These are phyloP conservation scores for Andricus grossulariae DNA, from an alignment of 1,140 invertebrate genomes.

Conservation along the genomic window DNA sequence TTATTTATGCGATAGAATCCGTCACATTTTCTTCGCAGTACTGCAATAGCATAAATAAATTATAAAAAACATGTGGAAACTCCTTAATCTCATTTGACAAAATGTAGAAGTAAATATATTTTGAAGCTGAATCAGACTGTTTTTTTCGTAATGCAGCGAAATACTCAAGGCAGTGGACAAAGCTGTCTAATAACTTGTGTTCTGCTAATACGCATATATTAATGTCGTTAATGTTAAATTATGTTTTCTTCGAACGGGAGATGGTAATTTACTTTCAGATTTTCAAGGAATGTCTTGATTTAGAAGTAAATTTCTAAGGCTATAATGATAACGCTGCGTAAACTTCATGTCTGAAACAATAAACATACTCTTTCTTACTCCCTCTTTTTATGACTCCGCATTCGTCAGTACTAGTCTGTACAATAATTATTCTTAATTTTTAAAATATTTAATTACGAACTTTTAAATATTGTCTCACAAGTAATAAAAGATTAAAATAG, in stretches of 20 bases:
- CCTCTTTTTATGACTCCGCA: neutral
- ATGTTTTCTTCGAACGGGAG: neutral
- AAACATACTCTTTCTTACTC: constrained; percentile 6
- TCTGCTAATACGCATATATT: neutral
- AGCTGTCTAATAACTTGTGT: neutral
- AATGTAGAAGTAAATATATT: constrained; percentile 3
- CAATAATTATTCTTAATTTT: constrained; percentile 8
- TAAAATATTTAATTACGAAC: too few relatives aligned
- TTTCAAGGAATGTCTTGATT: constrained; percentile 26
- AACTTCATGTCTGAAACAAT: constrained; percentile 12
- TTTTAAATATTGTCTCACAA: too few relatives aligned
- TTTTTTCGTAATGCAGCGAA: neutral
- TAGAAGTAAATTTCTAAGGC: constrained; percentile 25
- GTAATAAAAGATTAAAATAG: too few relatives aligned
- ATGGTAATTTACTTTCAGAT: neutral
- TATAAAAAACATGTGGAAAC: constrained; percentile 13
- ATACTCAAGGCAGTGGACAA: constrained; percentile 3
- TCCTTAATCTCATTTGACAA: neutral
- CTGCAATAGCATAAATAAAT: constrained; percentile 14
- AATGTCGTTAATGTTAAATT: neutral
- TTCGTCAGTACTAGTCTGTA: constrained; percentile 20
- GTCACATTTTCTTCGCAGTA: neutral
- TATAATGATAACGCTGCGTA: constrained; percentile 16
- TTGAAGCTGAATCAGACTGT: neutral
- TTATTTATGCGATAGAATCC: constrained; percentile 13